Percentiles rank a stretch among this genome's conserved stretches.
phyloP scores from a whole-genome alignment of 2,888 invertebrate genomes.

The Druceiella hillmani region DNA sequence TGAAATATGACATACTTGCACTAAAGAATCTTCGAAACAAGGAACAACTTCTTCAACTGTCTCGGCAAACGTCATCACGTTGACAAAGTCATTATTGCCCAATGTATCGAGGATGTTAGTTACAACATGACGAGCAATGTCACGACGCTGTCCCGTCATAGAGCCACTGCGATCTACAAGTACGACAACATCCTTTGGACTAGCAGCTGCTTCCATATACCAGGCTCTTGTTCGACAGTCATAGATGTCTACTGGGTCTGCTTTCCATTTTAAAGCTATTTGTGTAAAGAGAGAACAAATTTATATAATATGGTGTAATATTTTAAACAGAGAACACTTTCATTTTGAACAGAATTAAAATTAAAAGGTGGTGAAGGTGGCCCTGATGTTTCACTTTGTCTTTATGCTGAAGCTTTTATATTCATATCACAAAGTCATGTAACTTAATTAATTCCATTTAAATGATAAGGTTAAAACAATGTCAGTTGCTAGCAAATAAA shows the following conservation, averaged over 20 bases:
- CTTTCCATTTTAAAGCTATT: slow-evolving; percentile 74
- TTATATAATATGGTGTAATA: no score
- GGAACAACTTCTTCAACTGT: slow-evolving; percentile 74
- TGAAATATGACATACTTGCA: slow-evolving; percentile 75
- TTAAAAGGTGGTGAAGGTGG: no score
- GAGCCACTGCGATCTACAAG: slow-evolving; percentile 87
- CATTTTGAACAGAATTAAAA: no score
- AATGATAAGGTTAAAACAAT: no score
- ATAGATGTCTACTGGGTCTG: slow-evolving; percentile 84
- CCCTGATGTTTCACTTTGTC: no score
- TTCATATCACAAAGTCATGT: no score
- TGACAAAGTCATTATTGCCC: slow-evolving; percentile 97
- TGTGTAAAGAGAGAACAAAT: no score
- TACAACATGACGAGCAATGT: slow-evolving; percentile 85
- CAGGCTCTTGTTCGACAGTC: slow-evolving; percentile 93
- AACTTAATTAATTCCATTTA: no score
- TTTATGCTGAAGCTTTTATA: no score
- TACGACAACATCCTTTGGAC: slow-evolving; percentile 89
- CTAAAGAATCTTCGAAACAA: slow-evolving; percentile 84
- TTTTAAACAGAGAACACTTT: no score
- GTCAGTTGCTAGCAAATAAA: no score
- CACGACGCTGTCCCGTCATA: slow-evolving; percentile 82
- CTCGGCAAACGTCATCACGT: slow-evolving; percentile 88
- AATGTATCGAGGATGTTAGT: slow-evolving; percentile 91
- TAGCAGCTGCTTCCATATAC: slow-evolving; percentile 97